A percentile compares a stretch with the other conserved stretches of the same genome.
phyloP scores from a whole-genome alignment of 2,888 invertebrate genomes.

The Sinohyriopsis cumingii region DNA sequence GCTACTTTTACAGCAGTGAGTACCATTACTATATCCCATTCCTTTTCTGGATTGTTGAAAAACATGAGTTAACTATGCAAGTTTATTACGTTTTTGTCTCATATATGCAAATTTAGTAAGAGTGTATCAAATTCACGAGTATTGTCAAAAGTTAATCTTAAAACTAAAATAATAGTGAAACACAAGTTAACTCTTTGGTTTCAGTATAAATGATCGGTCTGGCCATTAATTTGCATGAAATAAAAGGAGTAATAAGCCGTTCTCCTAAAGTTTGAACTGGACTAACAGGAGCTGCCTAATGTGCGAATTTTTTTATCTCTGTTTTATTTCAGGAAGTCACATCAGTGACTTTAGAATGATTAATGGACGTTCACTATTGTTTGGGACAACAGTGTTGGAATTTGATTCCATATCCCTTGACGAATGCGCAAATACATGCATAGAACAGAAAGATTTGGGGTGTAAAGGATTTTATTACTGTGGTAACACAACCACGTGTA shows the following conservation, averaged over 20 bases:
- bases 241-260: neutral
- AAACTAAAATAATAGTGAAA: no score
- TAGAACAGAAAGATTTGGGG: conserved; percentile 21
- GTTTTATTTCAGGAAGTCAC: conserved; percentile 35
- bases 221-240: neutral
- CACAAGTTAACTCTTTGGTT: no score
- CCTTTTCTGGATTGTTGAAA: no score
- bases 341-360: conserved; percentile 37
- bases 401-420: conserved; percentile 24
- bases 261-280: no score
- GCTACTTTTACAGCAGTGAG: no score
- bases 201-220: no score
- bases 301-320: neutral
- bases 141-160: no score
- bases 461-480: conserved; percentile 48
- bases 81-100: no score
- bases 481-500: conserved; percentile 28
- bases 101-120: no score
- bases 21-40: no score
- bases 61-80: no score
- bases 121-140: no score
- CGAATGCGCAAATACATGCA: conserved; percentile 50
- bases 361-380: conserved; percentile 16
- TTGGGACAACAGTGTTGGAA: conserved; percentile 11
- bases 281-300: neutral